Evolutionary conservation across 2,113 vertebrate species (phyloP).

Genomic region (Alaudala cheleensis): DNA sequence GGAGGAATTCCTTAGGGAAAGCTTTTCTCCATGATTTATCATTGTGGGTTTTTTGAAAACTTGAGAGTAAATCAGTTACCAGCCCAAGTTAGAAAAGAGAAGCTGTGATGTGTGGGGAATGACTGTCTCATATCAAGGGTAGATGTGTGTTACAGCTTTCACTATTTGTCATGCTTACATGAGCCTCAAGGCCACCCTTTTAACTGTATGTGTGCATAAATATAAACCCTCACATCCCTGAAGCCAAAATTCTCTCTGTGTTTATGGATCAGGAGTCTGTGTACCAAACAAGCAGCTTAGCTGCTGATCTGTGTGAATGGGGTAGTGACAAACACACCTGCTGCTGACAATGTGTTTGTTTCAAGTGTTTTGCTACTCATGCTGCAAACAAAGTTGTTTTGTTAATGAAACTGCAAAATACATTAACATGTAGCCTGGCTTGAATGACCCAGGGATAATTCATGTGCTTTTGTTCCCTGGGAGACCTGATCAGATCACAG

Average conservation of each 20-base stretch:
- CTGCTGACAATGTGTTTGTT: neutral
- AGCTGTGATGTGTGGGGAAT: neutral
- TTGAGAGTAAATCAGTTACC: neutral
- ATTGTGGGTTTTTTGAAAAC: neutral
- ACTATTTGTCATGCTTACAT: neutral
- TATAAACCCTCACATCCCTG: neutral
- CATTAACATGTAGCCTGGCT: neutral
- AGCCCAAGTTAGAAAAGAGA: neutral
- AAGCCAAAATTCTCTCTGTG: neutral
- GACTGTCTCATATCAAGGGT: neutral
- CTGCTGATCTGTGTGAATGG: neutral
- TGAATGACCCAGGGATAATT: neutral
- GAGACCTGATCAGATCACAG: constrained; percentile 29
- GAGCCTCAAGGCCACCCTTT: neutral
- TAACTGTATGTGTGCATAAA: neutral
- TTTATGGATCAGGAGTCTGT: neutral
- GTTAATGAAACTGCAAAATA: neutral
- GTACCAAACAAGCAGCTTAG: neutral
- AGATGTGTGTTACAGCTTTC: neutral
- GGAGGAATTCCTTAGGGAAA: neutral
- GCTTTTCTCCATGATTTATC: neutral
- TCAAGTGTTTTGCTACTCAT: neutral
- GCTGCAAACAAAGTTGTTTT: neutral
- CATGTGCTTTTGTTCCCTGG: neutral
- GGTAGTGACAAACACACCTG: neutral